Conservation (phyloP, 2,888 invertebrate genomes). For the Pterostichus niger region DNA sequence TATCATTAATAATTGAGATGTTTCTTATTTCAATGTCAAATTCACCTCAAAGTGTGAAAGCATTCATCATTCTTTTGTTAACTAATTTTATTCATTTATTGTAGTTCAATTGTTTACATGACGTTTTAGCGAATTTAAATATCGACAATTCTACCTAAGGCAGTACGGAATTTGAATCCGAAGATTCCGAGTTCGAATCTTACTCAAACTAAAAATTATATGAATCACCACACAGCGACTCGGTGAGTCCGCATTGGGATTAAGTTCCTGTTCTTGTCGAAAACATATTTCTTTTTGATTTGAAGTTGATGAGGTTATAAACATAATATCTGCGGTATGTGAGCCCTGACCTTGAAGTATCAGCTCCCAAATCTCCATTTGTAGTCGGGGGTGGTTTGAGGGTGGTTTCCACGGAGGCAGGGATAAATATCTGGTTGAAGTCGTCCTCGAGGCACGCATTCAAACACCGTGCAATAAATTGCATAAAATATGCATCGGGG, state of each 20-base stretch:
- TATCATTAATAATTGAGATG: slow-evolving; percentile 36
- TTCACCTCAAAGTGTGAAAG: slow-evolving; percentile 20
- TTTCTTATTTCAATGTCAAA: slow-evolving; percentile 8
- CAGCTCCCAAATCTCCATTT: background rate
- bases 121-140: too few species aligned
- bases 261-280: too few species aligned
- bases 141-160: too few species aligned
- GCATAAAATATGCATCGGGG: slow-evolving; percentile 44
- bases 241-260: too few species aligned
- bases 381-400: background rate
- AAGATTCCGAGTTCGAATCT: too few species aligned
- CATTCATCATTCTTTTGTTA: slow-evolving; percentile 1
- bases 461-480: slow-evolving; percentile 29
- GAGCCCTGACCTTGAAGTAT: background rate
- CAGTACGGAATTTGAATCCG: too few species aligned
- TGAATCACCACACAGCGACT: too few species aligned
- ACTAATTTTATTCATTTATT: too few species aligned
- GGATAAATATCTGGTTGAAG: slow-evolving; percentile 17
- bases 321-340: background rate
- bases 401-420: background rate
- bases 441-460: slow-evolving; percentile 27
- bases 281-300: background rate
- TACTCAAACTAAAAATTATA: too few species aligned
- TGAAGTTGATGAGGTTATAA: background rate
- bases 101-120: too few species aligned